Base-by-base conservation (phyloP, 2,888 invertebrate species). In the Parasteatoda lunata region DNA sequence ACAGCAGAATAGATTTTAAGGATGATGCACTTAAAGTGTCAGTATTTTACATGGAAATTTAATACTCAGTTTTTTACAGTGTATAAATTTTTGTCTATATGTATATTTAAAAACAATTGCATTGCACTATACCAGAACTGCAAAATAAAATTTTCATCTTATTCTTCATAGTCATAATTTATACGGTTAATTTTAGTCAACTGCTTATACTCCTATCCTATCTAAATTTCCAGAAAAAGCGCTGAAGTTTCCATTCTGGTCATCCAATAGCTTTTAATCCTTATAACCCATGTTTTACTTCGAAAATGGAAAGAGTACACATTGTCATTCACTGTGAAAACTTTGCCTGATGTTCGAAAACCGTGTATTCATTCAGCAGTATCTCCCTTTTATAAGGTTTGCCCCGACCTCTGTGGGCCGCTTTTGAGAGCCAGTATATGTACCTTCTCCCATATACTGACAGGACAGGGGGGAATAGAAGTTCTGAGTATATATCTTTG, bases 301-400 rank as follows among this genome's bases (percentile, higher is more conserved):
- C 45, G 64, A 71, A 85, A 85, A 85, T 85, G 80, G 71, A 54
- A 80, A 85, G 70, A 52, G 85, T 79, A 85, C 85, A 85, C 80
- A 85, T 80, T 80, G 85, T 76, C 80, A 85, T 85, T 85, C 85
- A 85, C 85, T 85, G 85, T 71, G 85, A 85, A 85, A 85, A 85
- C 85, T 85, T 79, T 59, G 45, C 73, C 13, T 51, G 64, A 15
- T 71, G 9, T 30, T 64, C 69, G 52, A 73, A 66, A 70, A 75
- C 69, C 68, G 49, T 49, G 49, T 64, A 13, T 4, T 66, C 45
- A 52, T n/a, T 52, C 66, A 45, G 11, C 7, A 48, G 77, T 7
- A 49, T n/a, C 68, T 69, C 47, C 76, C 54, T 69, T 30, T 73
- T 76, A 84, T 65, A 79, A 79, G 84, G 84, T 84, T 84, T 84